Evolutionary conservation across 1,140 invertebrate genomes (phyloP).

Genomic region (Drosophila nebulosa): DNA sequence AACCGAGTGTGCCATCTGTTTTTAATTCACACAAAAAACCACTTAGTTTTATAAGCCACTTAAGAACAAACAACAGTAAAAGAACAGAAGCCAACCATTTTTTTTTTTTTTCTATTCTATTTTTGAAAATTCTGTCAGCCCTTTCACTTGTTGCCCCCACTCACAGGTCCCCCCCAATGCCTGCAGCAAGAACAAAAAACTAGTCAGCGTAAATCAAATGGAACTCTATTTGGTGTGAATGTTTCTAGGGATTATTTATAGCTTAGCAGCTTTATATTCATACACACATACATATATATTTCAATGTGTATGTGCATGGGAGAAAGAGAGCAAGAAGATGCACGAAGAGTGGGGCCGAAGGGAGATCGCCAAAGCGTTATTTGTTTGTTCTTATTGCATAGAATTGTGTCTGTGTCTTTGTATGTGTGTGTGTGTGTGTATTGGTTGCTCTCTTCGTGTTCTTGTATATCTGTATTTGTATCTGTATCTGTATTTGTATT

Average conservation of each 20-base stretch:
- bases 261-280: slow-evolving; percentile 9
- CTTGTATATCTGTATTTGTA: slow-evolving; percentile 29
- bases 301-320: neutral
- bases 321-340: neutral
- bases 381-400: slow-evolving; percentile 18
- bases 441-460: slow-evolving; percentile 16
- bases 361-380: neutral
- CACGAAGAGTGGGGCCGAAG: neutral
- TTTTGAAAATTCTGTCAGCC: neutral
- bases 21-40: neutral
- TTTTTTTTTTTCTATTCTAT: neutral
- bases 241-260: slow-evolving; percentile 11
- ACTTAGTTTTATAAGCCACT: neutral
- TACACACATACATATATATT: neutral
- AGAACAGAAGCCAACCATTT: neutral
- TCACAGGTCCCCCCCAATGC: too few species aligned
- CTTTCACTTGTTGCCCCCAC: neutral
- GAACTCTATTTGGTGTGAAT: slow-evolving; percentile 8
- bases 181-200: neutral
- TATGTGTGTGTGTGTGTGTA: neutral
- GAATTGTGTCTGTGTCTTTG: neutral
- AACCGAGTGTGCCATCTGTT: neutral
- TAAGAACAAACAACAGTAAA: neutral
- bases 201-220: neutral
- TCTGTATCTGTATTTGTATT: slow-evolving; percentile 27